phyloP scores from a whole-genome alignment of 2,888 invertebrate genomes.

The Anaspis maculata region DNA sequence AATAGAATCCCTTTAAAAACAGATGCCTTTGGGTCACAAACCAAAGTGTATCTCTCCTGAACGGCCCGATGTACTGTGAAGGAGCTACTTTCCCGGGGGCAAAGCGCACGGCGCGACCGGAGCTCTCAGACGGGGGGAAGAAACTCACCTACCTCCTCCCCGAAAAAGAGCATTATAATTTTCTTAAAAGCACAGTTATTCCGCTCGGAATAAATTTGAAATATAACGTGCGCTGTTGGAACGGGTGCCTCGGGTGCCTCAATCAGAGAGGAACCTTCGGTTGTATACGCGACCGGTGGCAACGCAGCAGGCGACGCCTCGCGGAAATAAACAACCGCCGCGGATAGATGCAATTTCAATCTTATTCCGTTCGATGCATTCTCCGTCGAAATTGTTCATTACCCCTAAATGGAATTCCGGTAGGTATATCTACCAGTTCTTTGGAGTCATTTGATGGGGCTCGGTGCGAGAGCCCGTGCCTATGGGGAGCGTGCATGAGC shows the following conservation, averaged over 20 bases:
- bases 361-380: too few species aligned
- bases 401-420: too few species aligned
- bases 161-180: slow-evolving; percentile 17
- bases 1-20: slow-evolving; percentile 33
- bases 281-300: too few species aligned
- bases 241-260: neutral
- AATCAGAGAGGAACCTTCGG: neutral
- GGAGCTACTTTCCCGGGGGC: slow-evolving; percentile 13
- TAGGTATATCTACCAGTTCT: too few species aligned
- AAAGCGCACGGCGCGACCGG: slow-evolving; percentile 1
- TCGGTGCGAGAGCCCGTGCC: too few species aligned
- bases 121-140: too few species aligned
- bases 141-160: slow-evolving; percentile 2
- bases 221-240: neutral
- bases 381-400: too few species aligned
- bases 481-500: too few species aligned
- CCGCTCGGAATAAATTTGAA: neutral
- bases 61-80: slow-evolving; percentile 23
- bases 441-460: too few species aligned
- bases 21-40: slow-evolving; percentile 36
- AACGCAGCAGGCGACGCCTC: neutral
- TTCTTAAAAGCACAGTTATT: slow-evolving; percentile 5
- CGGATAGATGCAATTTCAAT: too few species aligned
- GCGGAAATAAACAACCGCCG: neutral
- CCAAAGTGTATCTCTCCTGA: too few species aligned